phyloP scores from a whole-genome alignment of 2,888 invertebrate species.

The Plebejus melissa region DNA sequence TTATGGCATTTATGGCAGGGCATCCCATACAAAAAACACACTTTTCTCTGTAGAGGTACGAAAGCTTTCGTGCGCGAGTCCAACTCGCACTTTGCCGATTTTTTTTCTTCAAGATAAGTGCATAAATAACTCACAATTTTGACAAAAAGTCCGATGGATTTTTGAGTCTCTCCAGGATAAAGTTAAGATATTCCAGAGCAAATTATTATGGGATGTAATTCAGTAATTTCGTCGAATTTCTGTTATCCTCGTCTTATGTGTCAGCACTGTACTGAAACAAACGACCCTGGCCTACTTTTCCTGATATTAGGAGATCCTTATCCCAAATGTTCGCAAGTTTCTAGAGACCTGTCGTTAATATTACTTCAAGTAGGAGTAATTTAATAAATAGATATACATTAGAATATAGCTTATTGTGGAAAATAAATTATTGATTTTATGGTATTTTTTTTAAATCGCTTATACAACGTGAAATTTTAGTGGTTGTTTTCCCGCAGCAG shows the following conservation, averaged over 20 bases:
- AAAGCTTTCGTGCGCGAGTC: too few relatives aligned
- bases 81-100: too few relatives aligned
- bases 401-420: too few relatives aligned
- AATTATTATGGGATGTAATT: neutral
- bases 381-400: too few relatives aligned
- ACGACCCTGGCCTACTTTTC: slow-evolving; percentile 4
- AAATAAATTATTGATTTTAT: too few relatives aligned
- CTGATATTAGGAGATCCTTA: slow-evolving; percentile 12
- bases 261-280: neutral
- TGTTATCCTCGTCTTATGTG: neutral
- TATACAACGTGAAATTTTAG: too few relatives aligned
- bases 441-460: too few relatives aligned
- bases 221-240: slow-evolving; percentile 12
- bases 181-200: neutral
- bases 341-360: neutral
- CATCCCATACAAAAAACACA: too few relatives aligned
- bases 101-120: neutral
- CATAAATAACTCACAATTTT: neutral
- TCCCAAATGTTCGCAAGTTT: neutral
- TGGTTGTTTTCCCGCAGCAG: neutral
- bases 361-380: neutral
- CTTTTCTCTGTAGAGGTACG: too few relatives aligned
- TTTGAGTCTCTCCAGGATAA: neutral
- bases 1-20: too few relatives aligned
- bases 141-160: neutral